Evolutionary conservation across 2,888 invertebrate species (phyloP).

Genomic region (Alsophila aescularia): DNA sequence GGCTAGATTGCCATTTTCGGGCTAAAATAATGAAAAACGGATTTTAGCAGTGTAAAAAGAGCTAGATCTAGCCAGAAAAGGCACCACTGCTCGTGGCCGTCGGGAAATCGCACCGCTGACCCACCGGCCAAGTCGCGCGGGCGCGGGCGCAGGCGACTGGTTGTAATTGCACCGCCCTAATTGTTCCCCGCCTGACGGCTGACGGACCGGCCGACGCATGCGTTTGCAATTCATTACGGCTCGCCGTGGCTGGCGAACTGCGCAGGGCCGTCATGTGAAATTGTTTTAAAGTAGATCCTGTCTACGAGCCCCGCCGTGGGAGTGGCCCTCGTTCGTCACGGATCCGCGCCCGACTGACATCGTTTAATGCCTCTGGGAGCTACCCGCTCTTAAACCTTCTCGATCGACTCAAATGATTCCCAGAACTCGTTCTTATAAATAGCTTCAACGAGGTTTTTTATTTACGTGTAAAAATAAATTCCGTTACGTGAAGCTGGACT

Average conservation of each 20-base stretch:
- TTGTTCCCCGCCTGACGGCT: constrained; percentile 66
- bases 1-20: too few relatives aligned
- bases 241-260: constrained; percentile 40
- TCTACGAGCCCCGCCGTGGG: constrained; percentile 57
- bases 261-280: constrained; percentile 66
- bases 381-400: constrained; percentile 41
- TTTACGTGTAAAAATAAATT: constrained; percentile 51
- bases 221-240: constrained; percentile 73
- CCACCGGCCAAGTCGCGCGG: constrained; percentile 69
- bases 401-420: constrained; percentile 40
- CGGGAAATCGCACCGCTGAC: constrained; percentile 80
- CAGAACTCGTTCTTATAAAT: constrained; percentile 43
- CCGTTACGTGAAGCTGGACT: constrained; percentile 54
- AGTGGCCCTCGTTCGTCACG: constrained; percentile 60
- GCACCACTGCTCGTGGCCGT: constrained; percentile 48
- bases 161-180: constrained; percentile 80
- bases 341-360: constrained; percentile 65
- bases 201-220: constrained; percentile 63
- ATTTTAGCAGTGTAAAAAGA: too few relatives aligned
- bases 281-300: constrained; percentile 76
- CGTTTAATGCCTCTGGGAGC: constrained; percentile 53
- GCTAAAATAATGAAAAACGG: too few relatives aligned
- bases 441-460: constrained; percentile 40
- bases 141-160: constrained; percentile 53
- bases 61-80: too few relatives aligned